These are phyloP conservation scores for Gymnogyps californianus DNA, from an alignment of 2,113 vertebrate genomes.

Conservation along the genomic window DNA sequence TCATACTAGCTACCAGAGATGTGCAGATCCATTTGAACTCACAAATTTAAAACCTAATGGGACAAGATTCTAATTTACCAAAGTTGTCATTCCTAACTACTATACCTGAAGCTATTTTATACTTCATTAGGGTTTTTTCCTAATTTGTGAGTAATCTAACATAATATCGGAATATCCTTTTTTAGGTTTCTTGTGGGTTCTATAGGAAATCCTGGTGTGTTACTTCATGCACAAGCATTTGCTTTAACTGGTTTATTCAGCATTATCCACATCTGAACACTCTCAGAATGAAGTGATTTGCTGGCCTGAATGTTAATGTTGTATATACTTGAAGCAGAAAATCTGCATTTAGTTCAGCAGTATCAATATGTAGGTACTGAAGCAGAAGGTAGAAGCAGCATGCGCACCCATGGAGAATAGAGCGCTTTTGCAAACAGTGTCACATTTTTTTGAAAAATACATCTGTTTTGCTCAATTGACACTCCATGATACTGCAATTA, in stretches of 20 bases:
- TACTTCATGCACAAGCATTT: background rate
- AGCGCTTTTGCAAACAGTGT: slow-evolving; percentile 62
- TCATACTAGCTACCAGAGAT: background rate
- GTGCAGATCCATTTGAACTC: background rate
- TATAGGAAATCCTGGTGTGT: background rate
- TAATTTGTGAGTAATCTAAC: background rate
- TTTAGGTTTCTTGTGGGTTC: background rate
- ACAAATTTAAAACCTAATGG: background rate
- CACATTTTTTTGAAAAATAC: slow-evolving; percentile 62
- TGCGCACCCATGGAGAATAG: slow-evolving; percentile 62
- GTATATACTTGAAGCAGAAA: slow-evolving; percentile 27
- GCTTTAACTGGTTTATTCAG: background rate
- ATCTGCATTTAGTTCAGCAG: slow-evolving; percentile 50
- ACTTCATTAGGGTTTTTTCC: background rate
- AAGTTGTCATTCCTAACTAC: background rate
- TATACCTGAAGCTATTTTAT: background rate
- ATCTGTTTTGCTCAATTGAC: slow-evolving; percentile 70
- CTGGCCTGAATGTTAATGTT: slow-evolving; percentile 37
- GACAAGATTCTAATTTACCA: background rate
- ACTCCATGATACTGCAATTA: slow-evolving; percentile 66
- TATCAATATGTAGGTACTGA: slow-evolving; percentile 57
- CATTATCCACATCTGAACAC: background rate
- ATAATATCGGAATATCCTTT: background rate
- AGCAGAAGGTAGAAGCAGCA: slow-evolving; percentile 68
- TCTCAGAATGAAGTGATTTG: slow-evolving; percentile 5